Evolutionary conservation across 2,113 vertebrate genomes (phyloP), one percentile per base, ranked within the genome.

Genomic region (Paedocypris sp.): DNA sequence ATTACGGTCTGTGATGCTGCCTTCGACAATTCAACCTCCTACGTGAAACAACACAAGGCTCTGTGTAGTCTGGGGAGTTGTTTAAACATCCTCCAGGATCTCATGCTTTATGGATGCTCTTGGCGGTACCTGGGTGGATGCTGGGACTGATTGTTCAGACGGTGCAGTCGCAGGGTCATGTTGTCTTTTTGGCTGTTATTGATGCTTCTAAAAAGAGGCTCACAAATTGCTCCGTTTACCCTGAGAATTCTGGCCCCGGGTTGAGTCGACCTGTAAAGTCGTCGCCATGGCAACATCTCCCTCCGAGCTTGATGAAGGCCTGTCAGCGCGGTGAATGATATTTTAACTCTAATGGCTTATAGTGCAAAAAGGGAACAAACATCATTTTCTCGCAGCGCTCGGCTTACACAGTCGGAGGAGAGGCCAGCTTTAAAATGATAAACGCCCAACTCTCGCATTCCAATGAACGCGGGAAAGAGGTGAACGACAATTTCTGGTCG

Each of bases 261-360:
- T 60, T 33, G 35, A 62, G 49, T 35, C 48, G 48, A 71, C 52
- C 61, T 43, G 54, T 42, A 16, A 58, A 36, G 50, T 61, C 23
- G 64, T 60, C 61, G 29, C 69, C 71, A 66, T 66, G 69, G 74
- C 56, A 73, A 76, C 66, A 19, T 53, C 68, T 51, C 46, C 41
- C 50, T 11, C 45, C 10, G 29, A 36, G 61, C 28, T 9, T 63
- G 49, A 33, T 45, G 25, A 43, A 28, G 23, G 45, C 62, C 61
- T 58, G 15, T 42, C 51, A 57, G 36, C n/a, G 6, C 29, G 7
- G 45, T 64, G 32, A 49, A 49, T 56, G 47, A 58, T 67, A 53
- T 52, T 62, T 69, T 64, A 60, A 67, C 52, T 50, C 59, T 29
- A 48, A 60, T 54, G 51, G 61, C 63, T 51, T 43, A 41, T 48